Conservation (phyloP, 2,797 vertebrate species). For the Halcyon badia region DNA sequence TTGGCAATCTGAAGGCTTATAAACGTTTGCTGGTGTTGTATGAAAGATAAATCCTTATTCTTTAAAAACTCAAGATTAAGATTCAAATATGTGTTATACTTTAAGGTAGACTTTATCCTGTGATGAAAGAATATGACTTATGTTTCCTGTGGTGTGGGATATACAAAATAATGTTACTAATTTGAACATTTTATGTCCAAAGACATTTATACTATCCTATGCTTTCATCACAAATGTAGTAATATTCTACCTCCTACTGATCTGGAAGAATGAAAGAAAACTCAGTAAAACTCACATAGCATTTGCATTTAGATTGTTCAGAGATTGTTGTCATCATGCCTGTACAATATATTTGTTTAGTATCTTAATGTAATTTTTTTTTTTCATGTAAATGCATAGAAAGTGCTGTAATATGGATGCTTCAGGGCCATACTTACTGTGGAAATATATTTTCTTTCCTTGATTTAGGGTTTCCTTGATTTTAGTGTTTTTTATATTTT, state of each 20-base stretch:
- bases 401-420: background rate
- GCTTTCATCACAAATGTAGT: background rate
- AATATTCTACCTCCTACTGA: background rate
- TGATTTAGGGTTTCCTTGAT: background rate
- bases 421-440: background rate
- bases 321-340: background rate
- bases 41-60: background rate
- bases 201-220: background rate
- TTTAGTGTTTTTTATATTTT: no score
- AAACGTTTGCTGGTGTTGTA: background rate
- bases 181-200: background rate
- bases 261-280: background rate
- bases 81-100: background rate
- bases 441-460: background rate
- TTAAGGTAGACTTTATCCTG: background rate
- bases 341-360: background rate
- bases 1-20: background rate
- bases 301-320: background rate
- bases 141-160: accelerated
- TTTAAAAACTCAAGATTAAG: background rate
- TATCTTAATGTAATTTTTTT: background rate
- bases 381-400: background rate
- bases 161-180: background rate
- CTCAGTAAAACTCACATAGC: background rate
- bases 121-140: background rate